A percentile compares a stretch with the other conserved stretches of the same genome.
These are phyloP conservation scores for Diabrotica balteata DNA, from an alignment of 2,888 invertebrate genomes.

Conservation along the genomic window DNA sequence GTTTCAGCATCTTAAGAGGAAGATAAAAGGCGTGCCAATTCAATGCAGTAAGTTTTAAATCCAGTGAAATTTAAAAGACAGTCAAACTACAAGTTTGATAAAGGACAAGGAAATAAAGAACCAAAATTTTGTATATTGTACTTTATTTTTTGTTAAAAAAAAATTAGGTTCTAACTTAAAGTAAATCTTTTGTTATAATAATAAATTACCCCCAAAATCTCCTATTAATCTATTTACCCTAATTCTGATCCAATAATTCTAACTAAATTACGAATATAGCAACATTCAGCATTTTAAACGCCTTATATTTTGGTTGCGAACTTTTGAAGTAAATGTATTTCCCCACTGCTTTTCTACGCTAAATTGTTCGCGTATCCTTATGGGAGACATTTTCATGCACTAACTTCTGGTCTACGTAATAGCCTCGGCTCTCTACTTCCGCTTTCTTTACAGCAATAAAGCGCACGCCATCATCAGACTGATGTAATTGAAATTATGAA, in stretches of 20 bases:
- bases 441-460: slow-evolving; percentile 40
- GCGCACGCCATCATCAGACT: slow-evolving; percentile 33
- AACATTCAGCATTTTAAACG: slow-evolving; percentile 6
- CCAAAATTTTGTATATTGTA: too few relatives aligned
- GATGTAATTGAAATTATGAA: slow-evolving; percentile 34
- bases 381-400: slow-evolving; percentile 47
- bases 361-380: slow-evolving; percentile 49
- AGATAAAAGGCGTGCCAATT: too few relatives aligned
- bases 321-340: slow-evolving; percentile 11
- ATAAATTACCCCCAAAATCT: too few relatives aligned
- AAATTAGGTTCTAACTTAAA: too few relatives aligned
- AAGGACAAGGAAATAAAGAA: too few relatives aligned
- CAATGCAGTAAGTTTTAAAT: too few relatives aligned
- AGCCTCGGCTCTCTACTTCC: slow-evolving; percentile 44
- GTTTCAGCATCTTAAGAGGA: too few relatives aligned
- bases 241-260: too few relatives aligned
- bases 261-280: slow-evolving; percentile 1
- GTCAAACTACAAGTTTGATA: too few relatives aligned
- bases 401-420: slow-evolving; percentile 47
- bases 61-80: too few relatives aligned
- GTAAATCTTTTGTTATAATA: too few relatives aligned
- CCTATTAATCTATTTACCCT: background rate
- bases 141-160: too few relatives aligned
- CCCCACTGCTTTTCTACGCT: slow-evolving; percentile 43
- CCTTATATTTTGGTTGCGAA: slow-evolving; percentile 9